phyloP scores from a whole-genome alignment of 2,888 invertebrate genomes.

The Lysandra bellargus region DNA sequence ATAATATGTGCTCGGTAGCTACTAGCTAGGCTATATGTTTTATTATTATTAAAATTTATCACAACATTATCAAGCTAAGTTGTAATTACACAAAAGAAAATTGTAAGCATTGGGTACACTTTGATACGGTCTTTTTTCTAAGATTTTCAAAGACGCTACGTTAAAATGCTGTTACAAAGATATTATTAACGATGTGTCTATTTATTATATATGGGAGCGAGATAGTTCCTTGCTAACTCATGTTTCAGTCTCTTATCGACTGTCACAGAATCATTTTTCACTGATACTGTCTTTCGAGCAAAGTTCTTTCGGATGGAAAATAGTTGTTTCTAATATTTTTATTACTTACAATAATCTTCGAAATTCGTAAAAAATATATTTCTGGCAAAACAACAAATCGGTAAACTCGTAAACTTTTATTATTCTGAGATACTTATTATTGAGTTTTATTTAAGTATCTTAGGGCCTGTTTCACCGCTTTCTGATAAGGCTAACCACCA shows the following conservation, averaged over 20 bases:
- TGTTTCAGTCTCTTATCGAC: conserved; percentile 33
- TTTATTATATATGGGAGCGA: conserved; percentile 27
- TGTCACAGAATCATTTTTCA: conserved; percentile 38
- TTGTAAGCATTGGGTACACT: background rate
- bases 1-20: no score
- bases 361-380: background rate
- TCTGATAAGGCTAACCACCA: no score
- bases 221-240: conserved; percentile 30
- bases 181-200: conserved; percentile 31
- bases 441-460: no score
- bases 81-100: background rate
- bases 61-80: no score
- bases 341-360: background rate
- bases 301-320: conserved; percentile 35
- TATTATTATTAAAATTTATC: no score
- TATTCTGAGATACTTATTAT: background rate
- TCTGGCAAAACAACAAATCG: background rate
- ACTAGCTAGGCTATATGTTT: no score
- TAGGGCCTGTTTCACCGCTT: no score
- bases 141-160: background rate
- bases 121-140: background rate
- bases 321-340: conserved; percentile 24
- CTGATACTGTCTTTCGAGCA: conserved; percentile 35
- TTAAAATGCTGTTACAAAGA: conserved; percentile 21
- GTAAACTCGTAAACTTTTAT: background rate